phyloP scores from a whole-genome alignment of 2,113 vertebrate genomes.

The Tetrax tetrax region DNA sequence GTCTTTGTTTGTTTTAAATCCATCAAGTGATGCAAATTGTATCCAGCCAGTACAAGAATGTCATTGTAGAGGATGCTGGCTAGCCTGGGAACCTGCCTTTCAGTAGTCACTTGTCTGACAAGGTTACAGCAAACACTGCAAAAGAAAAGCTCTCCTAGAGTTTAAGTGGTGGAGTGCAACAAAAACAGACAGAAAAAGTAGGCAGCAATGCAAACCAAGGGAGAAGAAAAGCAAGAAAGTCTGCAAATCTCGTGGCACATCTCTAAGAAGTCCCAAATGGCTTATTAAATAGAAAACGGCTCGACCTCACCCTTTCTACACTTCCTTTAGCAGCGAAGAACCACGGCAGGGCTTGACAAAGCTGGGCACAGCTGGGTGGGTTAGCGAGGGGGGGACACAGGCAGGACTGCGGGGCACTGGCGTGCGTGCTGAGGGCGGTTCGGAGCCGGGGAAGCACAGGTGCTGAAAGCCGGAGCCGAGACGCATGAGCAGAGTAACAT shows the following conservation, averaged over 20 bases:
- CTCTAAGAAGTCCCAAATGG: background rate
- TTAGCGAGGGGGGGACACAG: background rate
- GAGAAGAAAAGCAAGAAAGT: background rate
- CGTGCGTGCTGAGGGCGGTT: rapidly evolving
- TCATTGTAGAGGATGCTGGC: background rate
- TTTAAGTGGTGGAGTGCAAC: background rate
- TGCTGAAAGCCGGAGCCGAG: background rate
- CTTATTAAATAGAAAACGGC: background rate
- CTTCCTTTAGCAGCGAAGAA: background rate
- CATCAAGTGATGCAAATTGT: background rate
- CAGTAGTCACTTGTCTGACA: background rate
- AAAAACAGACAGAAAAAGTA: background rate
- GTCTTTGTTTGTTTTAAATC: background rate
- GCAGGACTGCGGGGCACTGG: background rate
- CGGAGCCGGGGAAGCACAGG: background rate
- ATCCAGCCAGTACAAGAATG: background rate
- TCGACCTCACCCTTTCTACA: background rate
- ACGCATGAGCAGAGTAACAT: rapidly evolving
- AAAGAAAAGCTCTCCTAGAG: background rate
- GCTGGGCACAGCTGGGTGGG: background rate
- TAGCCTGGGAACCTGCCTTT: background rate
- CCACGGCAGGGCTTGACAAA: background rate
- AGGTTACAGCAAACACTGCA: background rate
- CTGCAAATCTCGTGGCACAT: background rate
- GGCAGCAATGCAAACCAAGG: background rate